phyloP scores from a whole-genome alignment of 1,140 invertebrate species.

The Neuroterus valhalla region DNA sequence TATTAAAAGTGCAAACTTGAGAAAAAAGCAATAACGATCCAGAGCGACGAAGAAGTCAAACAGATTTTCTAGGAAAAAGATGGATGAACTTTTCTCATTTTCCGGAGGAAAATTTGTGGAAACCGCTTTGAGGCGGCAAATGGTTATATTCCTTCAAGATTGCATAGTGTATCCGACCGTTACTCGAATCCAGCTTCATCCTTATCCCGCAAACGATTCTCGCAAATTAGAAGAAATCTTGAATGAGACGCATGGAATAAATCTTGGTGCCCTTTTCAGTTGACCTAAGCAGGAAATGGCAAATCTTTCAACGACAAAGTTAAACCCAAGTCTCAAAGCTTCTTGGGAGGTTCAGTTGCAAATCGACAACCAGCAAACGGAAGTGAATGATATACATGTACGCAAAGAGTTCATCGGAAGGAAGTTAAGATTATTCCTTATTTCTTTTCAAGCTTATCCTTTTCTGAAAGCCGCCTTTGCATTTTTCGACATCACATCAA shows the following conservation, averaged over 20 bases:
- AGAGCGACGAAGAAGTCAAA: neutral
- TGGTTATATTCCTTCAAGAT: constrained; percentile 48
- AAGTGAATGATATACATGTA: constrained; percentile 36
- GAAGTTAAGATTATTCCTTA: constrained; percentile 2
- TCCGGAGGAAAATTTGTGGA: constrained; percentile 46
- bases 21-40: neutral
- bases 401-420: neutral
- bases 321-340: constrained; percentile 38
- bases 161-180: constrained; percentile 44
- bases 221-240: constrained; percentile 55
- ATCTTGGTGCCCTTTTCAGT: constrained; percentile 51
- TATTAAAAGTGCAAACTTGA: neutral
- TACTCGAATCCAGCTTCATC: constrained; percentile 25
- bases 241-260: constrained; percentile 38
- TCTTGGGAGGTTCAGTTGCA: constrained; percentile 37
- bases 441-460: neutral
- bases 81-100: constrained; percentile 7
- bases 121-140: constrained; percentile 33
- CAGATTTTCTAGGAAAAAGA: neutral
- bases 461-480: neutral
- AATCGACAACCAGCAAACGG: constrained; percentile 46
- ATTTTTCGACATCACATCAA: neutral
- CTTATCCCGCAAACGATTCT: constrained; percentile 18
- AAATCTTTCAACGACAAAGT: constrained; percentile 45
- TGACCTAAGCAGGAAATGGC: constrained; percentile 65